Percentiles rank a stretch among this genome's conserved stretches.
Conservation (phyloP, 2,113 vertebrate genomes). For the Balaeniceps rex region DNA sequence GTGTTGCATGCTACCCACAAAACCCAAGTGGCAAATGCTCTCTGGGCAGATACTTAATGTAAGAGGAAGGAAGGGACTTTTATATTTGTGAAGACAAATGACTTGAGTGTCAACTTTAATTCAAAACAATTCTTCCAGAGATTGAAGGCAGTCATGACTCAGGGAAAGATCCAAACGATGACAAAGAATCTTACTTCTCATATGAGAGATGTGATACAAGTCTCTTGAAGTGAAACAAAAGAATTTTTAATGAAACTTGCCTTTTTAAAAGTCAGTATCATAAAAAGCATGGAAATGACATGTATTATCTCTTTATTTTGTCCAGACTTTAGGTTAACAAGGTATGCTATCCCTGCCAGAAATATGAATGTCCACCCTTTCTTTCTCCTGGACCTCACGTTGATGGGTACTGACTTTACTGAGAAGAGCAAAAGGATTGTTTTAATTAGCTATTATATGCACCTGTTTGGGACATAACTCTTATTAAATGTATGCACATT, state of each 20-base stretch:
- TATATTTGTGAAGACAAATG: slow-evolving; percentile 27
- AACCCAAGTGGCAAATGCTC: slow-evolving; percentile 11
- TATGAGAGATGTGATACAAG: background rate
- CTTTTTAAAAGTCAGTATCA: background rate
- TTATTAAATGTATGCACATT: background rate
- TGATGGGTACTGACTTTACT: background rate
- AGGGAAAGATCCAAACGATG: background rate
- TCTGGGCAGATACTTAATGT: background rate
- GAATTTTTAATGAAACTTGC: background rate
- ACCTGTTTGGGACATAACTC: background rate
- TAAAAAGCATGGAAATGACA: background rate
- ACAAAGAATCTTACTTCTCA: slow-evolving; percentile 29
- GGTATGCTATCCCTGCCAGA: background rate
- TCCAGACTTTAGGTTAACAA: background rate
- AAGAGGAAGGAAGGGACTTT: background rate
- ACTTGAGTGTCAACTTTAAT: background rate
- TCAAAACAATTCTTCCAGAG: background rate
- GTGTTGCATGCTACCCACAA: background rate
- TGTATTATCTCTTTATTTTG: background rate
- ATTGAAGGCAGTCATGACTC: slow-evolving; percentile 11
- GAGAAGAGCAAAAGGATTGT: background rate
- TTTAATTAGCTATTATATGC: background rate
- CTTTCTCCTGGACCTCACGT: background rate
- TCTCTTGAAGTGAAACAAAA: background rate
- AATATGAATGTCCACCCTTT: background rate